Conservation (phyloP, 2,888 invertebrate species). For the Synanthedon myopaeformis region DNA sequence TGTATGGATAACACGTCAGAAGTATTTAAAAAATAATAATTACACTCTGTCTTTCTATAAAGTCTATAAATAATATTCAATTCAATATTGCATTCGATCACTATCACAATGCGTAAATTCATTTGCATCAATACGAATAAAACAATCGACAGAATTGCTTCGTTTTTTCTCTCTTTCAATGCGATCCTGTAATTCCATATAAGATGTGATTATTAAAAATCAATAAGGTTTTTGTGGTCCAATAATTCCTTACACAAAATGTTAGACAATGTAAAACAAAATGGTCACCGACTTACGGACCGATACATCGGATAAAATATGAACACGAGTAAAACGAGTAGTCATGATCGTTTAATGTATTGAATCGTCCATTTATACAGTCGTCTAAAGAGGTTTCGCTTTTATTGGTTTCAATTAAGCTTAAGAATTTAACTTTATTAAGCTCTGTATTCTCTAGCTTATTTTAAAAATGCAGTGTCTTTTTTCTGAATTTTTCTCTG, state of each 20-base stretch:
- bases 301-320: constrained; percentile 33
- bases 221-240: constrained; percentile 2
- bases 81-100: too few species aligned
- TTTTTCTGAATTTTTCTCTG: too few species aligned
- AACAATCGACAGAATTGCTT: not conserved
- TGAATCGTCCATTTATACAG: constrained; percentile 37
- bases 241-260: constrained; percentile 1
- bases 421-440: too few species aligned
- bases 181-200: constrained; percentile 14
- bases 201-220: constrained; percentile 14
- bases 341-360: constrained; percentile 59
- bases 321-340: constrained; percentile 35
- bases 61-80: too few species aligned
- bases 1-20: too few species aligned
- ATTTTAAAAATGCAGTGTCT: too few species aligned
- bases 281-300: constrained; percentile 8
- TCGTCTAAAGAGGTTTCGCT: not conserved
- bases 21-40: too few species aligned
- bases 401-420: not conserved
- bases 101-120: too few species aligned
- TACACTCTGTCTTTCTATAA: too few species aligned
- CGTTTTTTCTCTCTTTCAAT: constrained; percentile 8
- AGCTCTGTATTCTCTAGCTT: too few species aligned
- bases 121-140: not conserved
- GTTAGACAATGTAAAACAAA: not conserved